Evolutionary conservation across 2,888 invertebrate species (phyloP).

Genomic region (Epistrophe eligans): DNA sequence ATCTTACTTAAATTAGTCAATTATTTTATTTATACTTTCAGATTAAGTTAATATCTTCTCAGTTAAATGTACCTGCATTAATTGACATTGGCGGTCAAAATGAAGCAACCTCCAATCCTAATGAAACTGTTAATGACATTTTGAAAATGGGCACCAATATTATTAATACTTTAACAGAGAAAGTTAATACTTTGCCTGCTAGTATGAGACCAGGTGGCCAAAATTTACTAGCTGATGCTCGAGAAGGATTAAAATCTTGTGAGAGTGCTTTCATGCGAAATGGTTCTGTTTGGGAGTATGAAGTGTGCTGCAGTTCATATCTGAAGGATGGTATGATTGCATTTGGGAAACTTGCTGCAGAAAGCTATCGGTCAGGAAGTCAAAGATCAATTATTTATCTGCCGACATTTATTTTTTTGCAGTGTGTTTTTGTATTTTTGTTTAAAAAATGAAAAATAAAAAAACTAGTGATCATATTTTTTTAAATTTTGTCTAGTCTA

Average conservation of each 20-base stretch:
- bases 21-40: not conserved
- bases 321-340: slow-evolving; percentile 42
- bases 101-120: not conserved
- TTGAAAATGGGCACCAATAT: slow-evolving; percentile 46
- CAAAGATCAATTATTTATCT: not conserved
- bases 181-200: slow-evolving; percentile 22
- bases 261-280: slow-evolving; percentile 33
- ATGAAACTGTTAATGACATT: slow-evolving; percentile 31
- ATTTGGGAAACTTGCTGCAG: slow-evolving; percentile 22
- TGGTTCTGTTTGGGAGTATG: slow-evolving; percentile 59
- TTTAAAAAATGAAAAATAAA: slow-evolving; percentile 1
- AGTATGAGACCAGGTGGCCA: slow-evolving; percentile 36
- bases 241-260: slow-evolving; percentile 38
- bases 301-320: slow-evolving; percentile 55
- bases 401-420: not conserved
- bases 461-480: too few relatives aligned
- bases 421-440: not conserved
- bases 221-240: slow-evolving; percentile 42
- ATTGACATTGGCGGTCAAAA: not conserved
- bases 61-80: not conserved
- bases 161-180: slow-evolving; percentile 36
- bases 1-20: not conserved
- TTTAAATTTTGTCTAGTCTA: too few relatives aligned
- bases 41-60: not conserved
- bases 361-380: slow-evolving; percentile 29